These are phyloP conservation scores for Autographa gamma DNA, from an alignment of 2,888 invertebrate genomes.

Conservation along the genomic window DNA sequence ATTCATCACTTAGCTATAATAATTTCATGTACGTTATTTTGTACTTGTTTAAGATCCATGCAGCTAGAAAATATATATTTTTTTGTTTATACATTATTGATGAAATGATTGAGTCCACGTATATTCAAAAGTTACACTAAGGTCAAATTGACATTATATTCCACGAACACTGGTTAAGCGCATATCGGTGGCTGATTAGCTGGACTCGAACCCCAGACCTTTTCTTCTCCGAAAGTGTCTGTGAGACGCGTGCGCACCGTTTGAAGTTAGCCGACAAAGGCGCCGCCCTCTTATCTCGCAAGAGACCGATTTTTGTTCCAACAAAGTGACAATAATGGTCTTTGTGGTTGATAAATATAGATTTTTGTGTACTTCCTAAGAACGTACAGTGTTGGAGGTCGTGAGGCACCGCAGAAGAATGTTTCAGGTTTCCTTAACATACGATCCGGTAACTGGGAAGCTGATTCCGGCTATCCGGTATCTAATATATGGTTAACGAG, in stretches of 20 bases:
- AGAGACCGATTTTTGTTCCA: slow-evolving; percentile 83
- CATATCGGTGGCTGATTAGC: slow-evolving; percentile 82
- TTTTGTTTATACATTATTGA: neutral
- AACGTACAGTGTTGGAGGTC: slow-evolving; percentile 42
- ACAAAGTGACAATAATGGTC: slow-evolving; percentile 85
- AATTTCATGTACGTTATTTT: too few species aligned
- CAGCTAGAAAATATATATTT: too few species aligned
- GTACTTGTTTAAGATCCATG: too few species aligned
- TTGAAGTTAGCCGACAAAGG: slow-evolving; percentile 84
- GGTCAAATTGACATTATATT: slow-evolving; percentile 42
- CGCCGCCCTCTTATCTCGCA: slow-evolving; percentile 83
- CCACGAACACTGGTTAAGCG: slow-evolving; percentile 69
- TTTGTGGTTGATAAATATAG: slow-evolving; percentile 83
- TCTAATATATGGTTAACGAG: too few species aligned
- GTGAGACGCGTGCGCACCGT: slow-evolving; percentile 75
- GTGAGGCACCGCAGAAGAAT: slow-evolving; percentile 25
- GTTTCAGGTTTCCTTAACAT: slow-evolving; percentile 5
- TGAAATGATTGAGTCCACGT: neutral
- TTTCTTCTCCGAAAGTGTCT: slow-evolving; percentile 79
- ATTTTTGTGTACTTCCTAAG: slow-evolving; percentile 73
- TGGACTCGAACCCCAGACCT: slow-evolving; percentile 78
- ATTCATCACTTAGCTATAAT: too few species aligned
- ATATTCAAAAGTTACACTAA: neutral
- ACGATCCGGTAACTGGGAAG: neutral
- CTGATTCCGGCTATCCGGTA: too few species aligned